Percentiles rank a stretch among this genome's conserved stretches.
Conservation (phyloP, 2,797 vertebrate species). For the Odontamblyopus rebecca region DNA sequence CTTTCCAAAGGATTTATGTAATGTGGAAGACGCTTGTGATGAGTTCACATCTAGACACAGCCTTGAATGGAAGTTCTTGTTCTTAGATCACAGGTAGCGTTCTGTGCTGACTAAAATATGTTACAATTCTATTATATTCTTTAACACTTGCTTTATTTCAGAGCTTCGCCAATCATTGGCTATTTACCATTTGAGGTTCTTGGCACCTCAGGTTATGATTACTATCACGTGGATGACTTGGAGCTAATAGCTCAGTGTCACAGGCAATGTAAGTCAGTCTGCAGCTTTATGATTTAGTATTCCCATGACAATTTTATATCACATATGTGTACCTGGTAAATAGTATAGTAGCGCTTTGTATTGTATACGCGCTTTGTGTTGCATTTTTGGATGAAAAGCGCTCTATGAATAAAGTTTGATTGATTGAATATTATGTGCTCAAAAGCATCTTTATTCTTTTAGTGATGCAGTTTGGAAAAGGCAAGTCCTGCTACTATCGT, state of each 20-base stretch:
- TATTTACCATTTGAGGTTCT: constrained; percentile 91
- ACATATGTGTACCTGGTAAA: background rate
- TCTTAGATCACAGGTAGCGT: constrained; percentile 85
- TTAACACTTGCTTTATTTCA: constrained; percentile 53
- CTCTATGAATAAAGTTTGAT: too few relatives aligned
- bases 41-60: constrained; percentile 85
- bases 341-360: background rate
- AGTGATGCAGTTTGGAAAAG: constrained; percentile 92
- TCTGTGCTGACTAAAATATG: too few relatives aligned
- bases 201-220: constrained; percentile 90
- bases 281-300: background rate
- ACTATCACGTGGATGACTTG: constrained; percentile 90
- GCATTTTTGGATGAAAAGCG: too few relatives aligned
- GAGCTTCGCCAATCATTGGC: constrained; percentile 87
- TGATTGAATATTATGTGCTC: background rate
- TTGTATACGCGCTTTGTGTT: too few relatives aligned
- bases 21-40: constrained; percentile 79
- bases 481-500: constrained; percentile 90
- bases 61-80: constrained; percentile 86
- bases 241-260: constrained; percentile 90
- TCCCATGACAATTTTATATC: background rate
- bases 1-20: constrained; percentile 82
- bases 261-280: constrained; percentile 82
- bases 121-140: constrained; percentile 8
- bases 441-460: constrained; percentile 14